These are phyloP conservation scores for Amia ocellicauda DNA, from an alignment of 2,113 vertebrate genomes.

Conservation along the genomic window DNA sequence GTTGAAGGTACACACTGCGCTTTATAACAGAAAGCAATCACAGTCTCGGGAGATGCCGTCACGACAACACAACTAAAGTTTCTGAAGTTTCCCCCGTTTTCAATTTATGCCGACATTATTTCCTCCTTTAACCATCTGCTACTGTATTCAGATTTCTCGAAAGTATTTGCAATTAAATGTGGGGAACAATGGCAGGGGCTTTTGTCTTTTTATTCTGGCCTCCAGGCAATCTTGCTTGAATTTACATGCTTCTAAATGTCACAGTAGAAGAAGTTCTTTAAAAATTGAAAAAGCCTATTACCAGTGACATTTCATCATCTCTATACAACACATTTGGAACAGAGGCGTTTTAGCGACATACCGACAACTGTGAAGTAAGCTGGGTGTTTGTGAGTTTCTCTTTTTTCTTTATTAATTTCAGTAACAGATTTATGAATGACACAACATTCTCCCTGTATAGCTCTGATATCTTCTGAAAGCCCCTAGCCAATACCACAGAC, in stretches of 20 bases:
- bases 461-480: too few relatives aligned
- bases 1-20: too few relatives aligned
- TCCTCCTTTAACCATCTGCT: not conserved
- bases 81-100: too few relatives aligned
- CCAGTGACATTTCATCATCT: conserved; percentile 40
- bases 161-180: conserved; percentile 25
- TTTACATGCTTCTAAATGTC: conserved; percentile 40
- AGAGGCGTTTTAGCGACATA: conserved; percentile 8
- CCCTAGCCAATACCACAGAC: too few relatives aligned
- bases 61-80: too few relatives aligned
- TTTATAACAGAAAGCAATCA: too few relatives aligned
- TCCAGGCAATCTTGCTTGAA: conserved; percentile 15
- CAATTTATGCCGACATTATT: conserved; percentile 9
- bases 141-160: not conserved
- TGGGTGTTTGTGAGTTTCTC: too few relatives aligned
- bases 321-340: conserved; percentile 23
- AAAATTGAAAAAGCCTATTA: conserved; percentile 41
- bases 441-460: too few relatives aligned
- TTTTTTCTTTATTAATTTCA: too few relatives aligned
- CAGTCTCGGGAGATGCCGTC: too few relatives aligned
- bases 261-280: conserved; percentile 31
- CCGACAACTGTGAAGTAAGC: too few relatives aligned
- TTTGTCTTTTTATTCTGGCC: conserved; percentile 7
- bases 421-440: too few relatives aligned
- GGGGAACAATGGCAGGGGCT: not conserved